Conservation (phyloP, 1,140 invertebrate species). For the Drosophila saltans region DNA sequence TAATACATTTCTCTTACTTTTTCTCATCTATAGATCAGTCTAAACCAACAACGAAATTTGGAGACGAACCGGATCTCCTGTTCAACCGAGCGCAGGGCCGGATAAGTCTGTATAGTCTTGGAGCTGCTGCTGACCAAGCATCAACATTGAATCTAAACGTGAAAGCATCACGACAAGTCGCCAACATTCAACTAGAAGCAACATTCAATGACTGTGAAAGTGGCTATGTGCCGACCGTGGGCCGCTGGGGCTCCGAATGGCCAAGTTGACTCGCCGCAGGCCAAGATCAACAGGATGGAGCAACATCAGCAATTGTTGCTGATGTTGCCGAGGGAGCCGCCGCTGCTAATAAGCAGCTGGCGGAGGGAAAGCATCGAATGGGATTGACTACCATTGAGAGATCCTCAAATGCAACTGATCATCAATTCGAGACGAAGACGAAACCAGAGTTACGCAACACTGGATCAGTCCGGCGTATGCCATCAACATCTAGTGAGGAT, state of each 20-base stretch:
- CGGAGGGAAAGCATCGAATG: constrained; percentile 64
- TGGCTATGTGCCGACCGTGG: constrained; percentile 89
- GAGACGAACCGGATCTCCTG: constrained; percentile 84
- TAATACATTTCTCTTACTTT: background rate
- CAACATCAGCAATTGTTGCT: constrained; percentile 9
- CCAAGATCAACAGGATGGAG: constrained; percentile 56
- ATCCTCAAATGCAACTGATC: constrained; percentile 48
- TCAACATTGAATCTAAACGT: constrained; percentile 54
- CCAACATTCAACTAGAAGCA: constrained; percentile 83
- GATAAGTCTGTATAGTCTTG: constrained; percentile 83
- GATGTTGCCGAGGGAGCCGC: constrained; percentile 32
- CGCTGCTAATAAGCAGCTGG: constrained; percentile 49
- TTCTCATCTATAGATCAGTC: constrained; percentile 85
- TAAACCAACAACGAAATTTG: constrained; percentile 86
- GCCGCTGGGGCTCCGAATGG: constrained; percentile 94
- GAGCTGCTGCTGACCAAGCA: constrained; percentile 77
- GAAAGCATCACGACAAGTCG: constrained; percentile 72
- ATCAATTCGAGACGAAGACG: constrained; percentile 32
- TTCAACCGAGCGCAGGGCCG: constrained; percentile 84
- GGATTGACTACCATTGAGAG: constrained; percentile 74
- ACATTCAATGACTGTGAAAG: constrained; percentile 84
- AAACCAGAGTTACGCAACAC: constrained; percentile 42
- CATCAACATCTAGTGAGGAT: constrained; percentile 72
- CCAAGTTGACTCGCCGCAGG: constrained; percentile 93
- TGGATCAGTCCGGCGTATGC: constrained; percentile 50